Base-by-base conservation (phyloP, 1,140 invertebrate genomes). In the Atta cephalotes region DNA sequence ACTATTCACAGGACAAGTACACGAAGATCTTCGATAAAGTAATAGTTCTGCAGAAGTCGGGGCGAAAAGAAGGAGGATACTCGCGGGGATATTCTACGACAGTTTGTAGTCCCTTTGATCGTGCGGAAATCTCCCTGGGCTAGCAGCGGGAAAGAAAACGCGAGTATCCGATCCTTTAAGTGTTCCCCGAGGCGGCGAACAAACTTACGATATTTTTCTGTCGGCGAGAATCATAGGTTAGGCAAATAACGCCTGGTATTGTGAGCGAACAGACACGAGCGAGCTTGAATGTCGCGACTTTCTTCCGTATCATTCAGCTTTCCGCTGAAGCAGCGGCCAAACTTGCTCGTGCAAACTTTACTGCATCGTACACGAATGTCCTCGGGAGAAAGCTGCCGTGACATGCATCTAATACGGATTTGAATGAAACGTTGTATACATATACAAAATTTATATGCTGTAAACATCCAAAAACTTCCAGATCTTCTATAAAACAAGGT, bases 181-280 rank as follows among this genome's bases (percentile, higher is more conserved):
- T 71, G 77, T 89, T 77, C 88, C 82, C 10, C 35, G 58, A 51
- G 82, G 76, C 82, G 21, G n/a, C 39, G 84, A 86, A 51, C 87
- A 82, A 89, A 89, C 87, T 89, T 89, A 81, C 77, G 88, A 89
- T 89, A 89, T 82, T 87, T 88, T 62, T 16, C 63, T 39, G 60
- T 86, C 87, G 82, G 10, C 70, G 7, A 88, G 71, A 84, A 79
- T 89, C 87, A 74, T 58, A 25, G 56, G 62, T 77, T 62, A 77
- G 45, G 88, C 80, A 89, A 89, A 89, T 89, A 89, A 87, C 56
- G 70, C 88, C 53, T 21, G 71, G 49, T 89, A 87, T 89, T 89
- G 81, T 28, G 60, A 56, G 16, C 53, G 35, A 5, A 28, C 18
- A 65, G 51, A 62, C 81, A 72, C 84, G 51, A 88, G 21, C 79